phyloP scores from a whole-genome alignment of 2,888 invertebrate species.

The Congeria kusceri region DNA sequence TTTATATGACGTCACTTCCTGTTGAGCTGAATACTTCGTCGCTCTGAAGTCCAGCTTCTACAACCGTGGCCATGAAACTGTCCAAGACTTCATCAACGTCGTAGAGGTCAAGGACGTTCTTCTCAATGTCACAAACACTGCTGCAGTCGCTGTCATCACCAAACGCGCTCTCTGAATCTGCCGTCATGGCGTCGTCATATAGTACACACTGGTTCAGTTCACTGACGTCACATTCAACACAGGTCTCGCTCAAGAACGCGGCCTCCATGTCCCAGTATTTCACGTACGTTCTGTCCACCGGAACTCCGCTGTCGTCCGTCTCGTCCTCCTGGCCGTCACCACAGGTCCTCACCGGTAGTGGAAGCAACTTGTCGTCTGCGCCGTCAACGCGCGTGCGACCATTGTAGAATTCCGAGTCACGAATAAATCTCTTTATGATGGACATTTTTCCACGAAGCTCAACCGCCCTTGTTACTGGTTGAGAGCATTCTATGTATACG shows the following conservation, averaged over 20 bases:
- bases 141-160: slow-evolving; percentile 1
- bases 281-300: neutral
- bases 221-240: neutral
- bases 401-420: neutral
- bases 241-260: neutral
- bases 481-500: too few species aligned
- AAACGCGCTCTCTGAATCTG: slow-evolving; percentile 3
- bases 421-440: slow-evolving; percentile 1
- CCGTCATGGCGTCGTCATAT: neutral
- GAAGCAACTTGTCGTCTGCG: neutral
- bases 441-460: neutral
- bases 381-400: neutral
- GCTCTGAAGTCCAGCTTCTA: too few species aligned
- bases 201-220: neutral
- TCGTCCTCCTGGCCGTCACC: neutral
- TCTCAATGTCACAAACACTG: neutral
- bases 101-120: neutral
- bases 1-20: too few species aligned
- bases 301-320: neutral
- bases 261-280: neutral
- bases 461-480: too few species aligned
- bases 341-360: neutral
- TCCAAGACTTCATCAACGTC: neutral
- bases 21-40: too few species aligned
- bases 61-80: too few species aligned